phyloP scores from a whole-genome alignment of 1,140 invertebrate genomes.

The Drosophila albomicans region DNA sequence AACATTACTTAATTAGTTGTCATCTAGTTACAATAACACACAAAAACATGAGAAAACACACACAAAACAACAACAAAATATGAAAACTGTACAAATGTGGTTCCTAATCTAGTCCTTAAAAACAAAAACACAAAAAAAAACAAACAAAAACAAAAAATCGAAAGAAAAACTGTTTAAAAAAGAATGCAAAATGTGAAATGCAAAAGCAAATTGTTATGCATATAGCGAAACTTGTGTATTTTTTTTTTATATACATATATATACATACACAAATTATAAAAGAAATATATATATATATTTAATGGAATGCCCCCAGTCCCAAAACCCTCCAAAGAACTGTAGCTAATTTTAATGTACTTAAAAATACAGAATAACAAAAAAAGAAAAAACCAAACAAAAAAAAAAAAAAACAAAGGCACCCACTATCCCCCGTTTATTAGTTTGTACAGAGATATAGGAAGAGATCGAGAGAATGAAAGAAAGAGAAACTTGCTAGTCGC shows the following conservation, averaged over 20 bases:
- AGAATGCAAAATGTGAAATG: background rate
- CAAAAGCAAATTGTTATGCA: slow-evolving; percentile 54
- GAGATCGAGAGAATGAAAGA: slow-evolving; percentile 3
- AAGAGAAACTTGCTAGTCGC: slow-evolving; percentile 65
- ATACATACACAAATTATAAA: background rate
- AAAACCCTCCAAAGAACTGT: slow-evolving; percentile 64
- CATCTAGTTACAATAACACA: slow-evolving; percentile 23
- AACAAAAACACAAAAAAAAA: slow-evolving; percentile 20
- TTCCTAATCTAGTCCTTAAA: slow-evolving; percentile 84
- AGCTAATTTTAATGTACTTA: slow-evolving; percentile 76
- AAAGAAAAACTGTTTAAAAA: slow-evolving; percentile 40
- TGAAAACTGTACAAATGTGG: slow-evolving; percentile 83
- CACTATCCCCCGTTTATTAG: slow-evolving; percentile 25
- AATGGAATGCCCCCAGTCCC: slow-evolving; percentile 40
- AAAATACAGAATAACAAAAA: slow-evolving; percentile 23
- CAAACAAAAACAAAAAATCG: slow-evolving; percentile 26
- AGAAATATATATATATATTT: slow-evolving; percentile 19
- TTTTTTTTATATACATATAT: slow-evolving; percentile 47
- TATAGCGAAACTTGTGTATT: slow-evolving; percentile 55
- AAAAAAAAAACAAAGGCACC: slow-evolving; percentile 28
- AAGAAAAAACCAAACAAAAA: slow-evolving; percentile 12
- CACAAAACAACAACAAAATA: slow-evolving; percentile 57
- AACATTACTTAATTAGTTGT: slow-evolving; percentile 49
- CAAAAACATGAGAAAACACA: slow-evolving; percentile 6
- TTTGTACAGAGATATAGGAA: slow-evolving; percentile 41